Conservation (phyloP, 1,140 invertebrate species). For the Caligus rogercresseyi region DNA sequence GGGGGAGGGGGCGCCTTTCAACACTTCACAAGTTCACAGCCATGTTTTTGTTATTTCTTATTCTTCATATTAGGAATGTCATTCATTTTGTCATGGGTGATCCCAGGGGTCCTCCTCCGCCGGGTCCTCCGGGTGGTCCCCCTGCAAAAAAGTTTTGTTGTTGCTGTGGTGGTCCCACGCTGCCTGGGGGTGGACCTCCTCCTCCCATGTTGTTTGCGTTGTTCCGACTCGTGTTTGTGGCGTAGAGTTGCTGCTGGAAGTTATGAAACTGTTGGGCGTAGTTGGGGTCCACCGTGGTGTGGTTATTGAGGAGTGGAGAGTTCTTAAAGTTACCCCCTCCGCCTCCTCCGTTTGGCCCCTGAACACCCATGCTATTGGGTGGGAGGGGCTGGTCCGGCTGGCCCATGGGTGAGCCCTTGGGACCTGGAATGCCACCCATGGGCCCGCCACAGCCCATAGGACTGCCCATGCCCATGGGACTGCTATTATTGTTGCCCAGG, state of each 20-base stretch:
- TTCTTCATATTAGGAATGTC: too few relatives aligned
- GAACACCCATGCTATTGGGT: conserved; percentile 26
- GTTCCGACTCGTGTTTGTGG: conserved; percentile 47
- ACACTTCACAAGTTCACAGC: too few relatives aligned
- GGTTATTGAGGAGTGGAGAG: conserved; percentile 46
- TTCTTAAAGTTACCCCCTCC: conserved; percentile 50
- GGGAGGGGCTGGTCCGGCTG: conserved; percentile 7
- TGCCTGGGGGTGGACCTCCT: conserved; percentile 7
- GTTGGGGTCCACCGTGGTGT: conserved; percentile 65
- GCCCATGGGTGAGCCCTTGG: conserved; percentile 25
- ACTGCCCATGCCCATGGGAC: conserved; percentile 23
- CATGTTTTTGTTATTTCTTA: too few relatives aligned
- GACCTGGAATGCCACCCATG: conserved; percentile 23
- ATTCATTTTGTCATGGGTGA: neutral
- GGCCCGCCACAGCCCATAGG: conserved; percentile 24
- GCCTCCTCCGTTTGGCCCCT: conserved; percentile 36
- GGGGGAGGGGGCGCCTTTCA: too few relatives aligned
- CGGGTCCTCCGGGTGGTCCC: neutral
- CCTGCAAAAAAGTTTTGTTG: neutral
- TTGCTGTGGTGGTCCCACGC: neutral
- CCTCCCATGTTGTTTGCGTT: conserved; percentile 21
- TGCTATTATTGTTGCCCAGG: conserved; percentile 21
- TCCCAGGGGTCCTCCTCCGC: neutral
- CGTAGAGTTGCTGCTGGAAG: conserved; percentile 83
- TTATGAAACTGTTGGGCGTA: conserved; percentile 87